Evolutionary conservation across 2,888 invertebrate genomes (phyloP), one percentile per base, ranked within the genome.

Genomic region (Trachelus troglodyta): DNA sequence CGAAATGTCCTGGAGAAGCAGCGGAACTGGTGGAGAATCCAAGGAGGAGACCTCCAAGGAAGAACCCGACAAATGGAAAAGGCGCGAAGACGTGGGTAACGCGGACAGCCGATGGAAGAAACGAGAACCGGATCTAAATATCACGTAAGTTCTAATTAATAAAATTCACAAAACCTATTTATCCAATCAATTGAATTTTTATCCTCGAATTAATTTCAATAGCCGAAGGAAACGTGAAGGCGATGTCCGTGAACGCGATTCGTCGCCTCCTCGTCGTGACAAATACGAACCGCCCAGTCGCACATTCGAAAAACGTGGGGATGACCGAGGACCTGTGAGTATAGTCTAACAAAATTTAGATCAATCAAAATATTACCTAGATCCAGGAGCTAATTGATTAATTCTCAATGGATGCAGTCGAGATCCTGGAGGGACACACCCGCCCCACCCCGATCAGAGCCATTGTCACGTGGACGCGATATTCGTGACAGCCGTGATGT

Each of bases 1-100:
- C 33, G 71, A 31, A 34, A 71, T 34, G 71, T 71, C 33, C 71
- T 34, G 71, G 71, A 33, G 71, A 71, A 33, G 71, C 71, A 33
- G 9, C 9, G 56, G 56, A 56, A 2, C 23, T 11, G 56, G 56
- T 23, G 56, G 56, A 23, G 56, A 56, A 56, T 56, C 56, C 56
- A 71, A 71, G 71, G 71, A 71, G 12, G 71, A 71, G 12, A 34
- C 71, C 69, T 35, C 35, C 34, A 85, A 84, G 74, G 85, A 85
- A 0, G 85, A 85, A 0, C 31, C 80, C 1, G 76, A 73, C 11
- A 71, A 76, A 74, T 69, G 78, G 73, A 73, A 79, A 73, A 74
- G 75, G 75, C 73, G 79, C 73, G 69, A 77, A 40, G 81, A 69
- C 35, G 4, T 9, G 9, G 56, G 23, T 23, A 15, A 1, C 23